A percentile compares a stretch with the other conserved stretches of the same genome.
Conservation (phyloP, 2,888 invertebrate species). For the Zaprionus bogoriensis region DNA sequence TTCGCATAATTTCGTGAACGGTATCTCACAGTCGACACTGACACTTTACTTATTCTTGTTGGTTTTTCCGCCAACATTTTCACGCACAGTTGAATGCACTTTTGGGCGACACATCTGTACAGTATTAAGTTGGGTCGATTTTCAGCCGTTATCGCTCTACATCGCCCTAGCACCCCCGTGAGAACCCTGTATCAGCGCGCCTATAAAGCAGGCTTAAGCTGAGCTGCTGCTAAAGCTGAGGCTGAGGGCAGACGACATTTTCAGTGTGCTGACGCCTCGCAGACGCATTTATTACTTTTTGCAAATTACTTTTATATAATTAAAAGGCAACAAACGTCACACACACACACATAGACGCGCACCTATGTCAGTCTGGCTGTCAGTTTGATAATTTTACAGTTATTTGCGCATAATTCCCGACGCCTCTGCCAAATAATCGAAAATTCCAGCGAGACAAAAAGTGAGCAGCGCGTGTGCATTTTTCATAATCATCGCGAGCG, state of each 20-base stretch:
- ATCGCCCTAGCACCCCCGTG: too few species aligned
- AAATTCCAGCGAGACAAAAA: conserved; percentile 30
- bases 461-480: conserved; percentile 45
- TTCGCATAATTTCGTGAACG: too few species aligned
- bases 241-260: not conserved
- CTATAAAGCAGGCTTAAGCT: too few species aligned
- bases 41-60: not conserved
- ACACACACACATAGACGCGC: not conserved
- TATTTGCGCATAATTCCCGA: conserved; percentile 46
- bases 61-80: conserved; percentile 38
- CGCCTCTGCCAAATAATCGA: conserved; percentile 46
- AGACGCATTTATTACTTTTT: conserved; percentile 41
- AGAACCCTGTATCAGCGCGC: too few species aligned
- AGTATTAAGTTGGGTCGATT: not conserved
- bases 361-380: conserved; percentile 6
- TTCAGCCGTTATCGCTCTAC: too few species aligned
- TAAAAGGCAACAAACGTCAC: conserved; percentile 46
- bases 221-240: not conserved
- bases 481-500: conserved; percentile 11
- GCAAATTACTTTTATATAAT: conserved; percentile 56
- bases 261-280: not conserved
- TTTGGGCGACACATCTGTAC: conserved; percentile 1
- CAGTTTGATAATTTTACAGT: conserved; percentile 61
- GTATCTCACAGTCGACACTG: too few species aligned
- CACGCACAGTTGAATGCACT: conserved; percentile 75